Percentiles rank a stretch among this genome's conserved stretches.
phyloP scores from a whole-genome alignment of 1,140 invertebrate species.

The Argopecten irradians region DNA sequence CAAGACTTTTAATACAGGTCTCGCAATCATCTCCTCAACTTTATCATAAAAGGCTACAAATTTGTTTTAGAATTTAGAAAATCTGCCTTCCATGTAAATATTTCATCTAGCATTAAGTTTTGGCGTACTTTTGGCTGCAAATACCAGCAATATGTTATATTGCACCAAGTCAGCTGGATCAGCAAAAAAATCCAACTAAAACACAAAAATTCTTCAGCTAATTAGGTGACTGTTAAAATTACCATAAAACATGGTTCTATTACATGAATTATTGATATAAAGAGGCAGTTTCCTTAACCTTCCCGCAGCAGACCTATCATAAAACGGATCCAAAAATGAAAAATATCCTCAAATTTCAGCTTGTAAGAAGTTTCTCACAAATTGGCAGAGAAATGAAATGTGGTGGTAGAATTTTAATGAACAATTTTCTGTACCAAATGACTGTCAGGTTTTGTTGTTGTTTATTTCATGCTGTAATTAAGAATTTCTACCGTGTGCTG shows the following conservation, averaged over 20 bases:
- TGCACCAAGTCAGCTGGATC: not conserved
- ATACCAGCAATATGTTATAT: not conserved
- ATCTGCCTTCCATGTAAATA: not conserved
- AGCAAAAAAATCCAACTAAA: not conserved
- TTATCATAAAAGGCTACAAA: not conserved
- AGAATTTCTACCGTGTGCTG: no score
- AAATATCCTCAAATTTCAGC: not conserved
- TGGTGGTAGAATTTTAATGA: constrained; percentile 5
- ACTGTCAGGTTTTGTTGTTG: not conserved
- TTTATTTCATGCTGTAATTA: not conserved
- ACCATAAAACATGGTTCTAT: not conserved
- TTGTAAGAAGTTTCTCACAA: not conserved
- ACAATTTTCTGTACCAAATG: not conserved
- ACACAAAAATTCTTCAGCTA: not conserved
- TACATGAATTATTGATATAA: constrained; percentile 23
- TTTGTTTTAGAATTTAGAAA: not conserved
- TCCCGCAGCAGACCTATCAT: not conserved
- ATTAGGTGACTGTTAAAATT: constrained; percentile 18
- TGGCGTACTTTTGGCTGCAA: not conserved
- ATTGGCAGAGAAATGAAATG: not conserved
- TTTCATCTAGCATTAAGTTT: not conserved
- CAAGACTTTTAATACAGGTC: not conserved
- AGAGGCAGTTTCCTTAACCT: not conserved
- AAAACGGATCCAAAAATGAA: constrained; percentile 16
- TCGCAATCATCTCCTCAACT: not conserved